Percentiles rank a stretch among this genome's conserved stretches.
phyloP scores from a whole-genome alignment of 2,113 vertebrate genomes.

The Regulus satrapa region DNA sequence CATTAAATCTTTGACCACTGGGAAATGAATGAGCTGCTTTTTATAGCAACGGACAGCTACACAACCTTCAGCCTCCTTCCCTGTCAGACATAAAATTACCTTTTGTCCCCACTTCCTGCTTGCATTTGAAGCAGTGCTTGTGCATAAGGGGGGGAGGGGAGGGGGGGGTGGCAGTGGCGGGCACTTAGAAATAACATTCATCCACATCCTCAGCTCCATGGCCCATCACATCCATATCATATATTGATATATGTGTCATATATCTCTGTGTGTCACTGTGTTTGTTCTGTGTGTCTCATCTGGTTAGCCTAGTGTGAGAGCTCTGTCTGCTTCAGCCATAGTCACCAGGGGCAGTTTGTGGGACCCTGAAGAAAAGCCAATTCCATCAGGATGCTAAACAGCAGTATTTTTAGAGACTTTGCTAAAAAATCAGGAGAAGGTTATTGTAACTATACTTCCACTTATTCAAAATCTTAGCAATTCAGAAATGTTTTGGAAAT shows the following conservation, averaged over 20 bases:
- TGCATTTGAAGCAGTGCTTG: neutral
- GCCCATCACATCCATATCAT: neutral
- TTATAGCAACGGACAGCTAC: neutral
- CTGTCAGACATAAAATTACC: constrained; percentile 59
- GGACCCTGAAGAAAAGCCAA: neutral
- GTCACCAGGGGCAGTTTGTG: neutral
- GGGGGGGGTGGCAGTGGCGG: no score
- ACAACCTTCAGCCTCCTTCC: neutral
- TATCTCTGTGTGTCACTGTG: no score
- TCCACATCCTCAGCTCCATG: neutral
- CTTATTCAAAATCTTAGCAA: neutral
- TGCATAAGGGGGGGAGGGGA: no score
- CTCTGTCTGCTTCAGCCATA: constrained; percentile 40
- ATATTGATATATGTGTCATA: no score
- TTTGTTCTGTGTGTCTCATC: constrained; percentile 34
- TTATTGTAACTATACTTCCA: neutral
- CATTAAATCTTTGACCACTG: constrained; percentile 37
- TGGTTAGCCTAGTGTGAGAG: constrained; percentile 21
- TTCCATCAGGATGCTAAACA: neutral
- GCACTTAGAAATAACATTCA: neutral
- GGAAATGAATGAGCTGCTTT: constrained; percentile 43
- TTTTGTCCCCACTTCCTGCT: constrained; percentile 32
- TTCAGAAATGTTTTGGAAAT: neutral
- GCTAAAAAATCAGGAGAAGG: neutral
- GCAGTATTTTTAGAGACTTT: neutral